Percentiles rank a stretch among this genome's conserved stretches.
Conservation (phyloP, 2,888 invertebrate genomes). For the Eupithecia insigniata region DNA sequence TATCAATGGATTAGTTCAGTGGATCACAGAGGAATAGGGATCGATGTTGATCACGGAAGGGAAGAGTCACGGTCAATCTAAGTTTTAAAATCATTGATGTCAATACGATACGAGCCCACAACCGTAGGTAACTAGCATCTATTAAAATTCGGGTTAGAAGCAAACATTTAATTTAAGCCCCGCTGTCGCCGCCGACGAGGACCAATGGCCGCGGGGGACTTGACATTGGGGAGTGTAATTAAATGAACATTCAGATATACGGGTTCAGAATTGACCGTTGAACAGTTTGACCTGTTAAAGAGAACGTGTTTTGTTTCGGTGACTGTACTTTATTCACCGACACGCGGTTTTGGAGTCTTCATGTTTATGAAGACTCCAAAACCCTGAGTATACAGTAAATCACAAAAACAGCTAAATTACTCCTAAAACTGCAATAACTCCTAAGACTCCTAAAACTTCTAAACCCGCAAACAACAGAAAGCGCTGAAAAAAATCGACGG, state of each 20-base stretch:
- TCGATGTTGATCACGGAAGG: not conserved
- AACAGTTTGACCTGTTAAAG: constrained; percentile 13
- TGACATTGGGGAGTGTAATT: constrained; percentile 46
- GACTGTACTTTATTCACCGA: not conserved
- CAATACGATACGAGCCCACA: not conserved
- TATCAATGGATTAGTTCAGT: too few species aligned
- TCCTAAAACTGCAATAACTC: too few species aligned
- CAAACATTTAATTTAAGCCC: constrained; percentile 14
- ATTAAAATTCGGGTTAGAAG: constrained; percentile 1
- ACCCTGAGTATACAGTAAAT: too few species aligned
- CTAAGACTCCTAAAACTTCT: too few species aligned
- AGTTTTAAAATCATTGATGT: too few species aligned
- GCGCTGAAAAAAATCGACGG: too few species aligned
- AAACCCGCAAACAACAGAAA: too few species aligned
- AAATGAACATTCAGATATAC: constrained; percentile 48
- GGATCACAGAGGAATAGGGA: too few species aligned
- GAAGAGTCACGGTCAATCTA: not conserved
- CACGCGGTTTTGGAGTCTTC: too few species aligned
- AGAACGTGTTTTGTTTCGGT: constrained; percentile 1
- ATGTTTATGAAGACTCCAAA: too few species aligned
- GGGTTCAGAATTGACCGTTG: constrained; percentile 39
- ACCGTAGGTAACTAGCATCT: not conserved
- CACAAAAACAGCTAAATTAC: too few species aligned
- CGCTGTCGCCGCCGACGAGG: not conserved
- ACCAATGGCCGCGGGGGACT: constrained; percentile 19